Conservation (phyloP, 1,140 invertebrate species). For the Diprion similis region DNA sequence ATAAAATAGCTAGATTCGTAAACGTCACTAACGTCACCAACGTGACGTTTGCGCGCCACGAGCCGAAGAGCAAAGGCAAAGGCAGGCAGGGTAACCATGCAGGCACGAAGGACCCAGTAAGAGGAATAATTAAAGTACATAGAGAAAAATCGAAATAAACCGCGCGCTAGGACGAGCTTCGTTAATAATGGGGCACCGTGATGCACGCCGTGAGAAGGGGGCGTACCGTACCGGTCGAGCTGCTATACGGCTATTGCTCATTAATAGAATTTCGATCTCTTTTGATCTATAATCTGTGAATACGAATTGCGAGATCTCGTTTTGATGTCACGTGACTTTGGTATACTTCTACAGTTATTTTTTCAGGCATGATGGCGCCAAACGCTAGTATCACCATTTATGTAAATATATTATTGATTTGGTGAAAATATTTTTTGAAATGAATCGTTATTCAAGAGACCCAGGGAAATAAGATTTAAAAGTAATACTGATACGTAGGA, state of each 20-base stretch:
- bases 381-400: slow-evolving; percentile 60
- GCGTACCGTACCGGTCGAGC: slow-evolving; percentile 18
- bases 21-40: slow-evolving; percentile 7
- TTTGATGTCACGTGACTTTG: slow-evolving; percentile 61
- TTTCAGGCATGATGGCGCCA: slow-evolving; percentile 69
- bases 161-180: not conserved
- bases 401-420: slow-evolving; percentile 57
- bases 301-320: slow-evolving; percentile 49
- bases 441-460: slow-evolving; percentile 21
- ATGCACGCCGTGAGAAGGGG: slow-evolving; percentile 10
- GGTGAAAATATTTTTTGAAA: slow-evolving; percentile 33
- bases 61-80: not conserved
- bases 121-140: not conserved
- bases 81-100: no score
- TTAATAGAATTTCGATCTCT: no score
- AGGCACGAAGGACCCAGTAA: not conserved
- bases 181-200: not conserved
- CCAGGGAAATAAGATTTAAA: slow-evolving; percentile 17
- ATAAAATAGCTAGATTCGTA: not conserved
- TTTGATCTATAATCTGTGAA: slow-evolving; percentile 3
- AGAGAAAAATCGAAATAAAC: not conserved
- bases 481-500: slow-evolving; percentile 9
- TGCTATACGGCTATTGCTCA: slow-evolving; percentile 18
- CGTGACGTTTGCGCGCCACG: not conserved
- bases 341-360: slow-evolving; percentile 62